Evolutionary conservation across 2,888 invertebrate genomes (phyloP).

Genomic region (Sylvicola cinctus): DNA sequence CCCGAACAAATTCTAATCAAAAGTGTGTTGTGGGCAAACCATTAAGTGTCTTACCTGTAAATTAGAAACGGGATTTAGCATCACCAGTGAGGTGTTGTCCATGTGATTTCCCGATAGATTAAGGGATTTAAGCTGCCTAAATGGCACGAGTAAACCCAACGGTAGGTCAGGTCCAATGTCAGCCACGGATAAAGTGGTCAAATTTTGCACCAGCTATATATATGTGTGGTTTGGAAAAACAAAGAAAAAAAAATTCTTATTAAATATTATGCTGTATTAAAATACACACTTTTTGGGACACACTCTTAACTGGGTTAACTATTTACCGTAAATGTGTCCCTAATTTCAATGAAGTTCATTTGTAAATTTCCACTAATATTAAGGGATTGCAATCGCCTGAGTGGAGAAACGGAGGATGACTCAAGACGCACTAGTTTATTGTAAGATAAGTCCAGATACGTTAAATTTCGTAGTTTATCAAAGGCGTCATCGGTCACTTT

Average conservation of each 20-base stretch:
- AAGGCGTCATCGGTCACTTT: constrained; percentile 55
- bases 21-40: neutral
- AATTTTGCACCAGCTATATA: constrained; percentile 19
- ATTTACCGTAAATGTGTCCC: constrained; percentile 22
- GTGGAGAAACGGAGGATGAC: constrained; percentile 27
- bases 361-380: constrained; percentile 44
- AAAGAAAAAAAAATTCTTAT: neutral
- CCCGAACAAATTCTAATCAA: neutral
- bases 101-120: constrained; percentile 58
- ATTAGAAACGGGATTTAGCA: constrained; percentile 22
- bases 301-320: constrained; percentile 2
- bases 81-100: constrained; percentile 23
- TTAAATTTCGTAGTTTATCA: constrained; percentile 44
- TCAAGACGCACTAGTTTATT: constrained; percentile 53
- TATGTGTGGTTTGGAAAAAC: constrained; percentile 4
- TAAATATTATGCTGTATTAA: neutral
- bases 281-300: neutral
- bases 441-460: constrained; percentile 51
- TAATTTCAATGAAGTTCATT: constrained; percentile 23
- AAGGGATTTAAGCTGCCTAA: constrained; percentile 34
- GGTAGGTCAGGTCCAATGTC: constrained; percentile 23
- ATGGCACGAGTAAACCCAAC: constrained; percentile 21
- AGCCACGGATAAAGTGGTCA: constrained; percentile 22
- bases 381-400: constrained; percentile 34
- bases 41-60: constrained; percentile 18